Conservation (phyloP, 1,140 invertebrate genomes). For the Proales similis region DNA sequence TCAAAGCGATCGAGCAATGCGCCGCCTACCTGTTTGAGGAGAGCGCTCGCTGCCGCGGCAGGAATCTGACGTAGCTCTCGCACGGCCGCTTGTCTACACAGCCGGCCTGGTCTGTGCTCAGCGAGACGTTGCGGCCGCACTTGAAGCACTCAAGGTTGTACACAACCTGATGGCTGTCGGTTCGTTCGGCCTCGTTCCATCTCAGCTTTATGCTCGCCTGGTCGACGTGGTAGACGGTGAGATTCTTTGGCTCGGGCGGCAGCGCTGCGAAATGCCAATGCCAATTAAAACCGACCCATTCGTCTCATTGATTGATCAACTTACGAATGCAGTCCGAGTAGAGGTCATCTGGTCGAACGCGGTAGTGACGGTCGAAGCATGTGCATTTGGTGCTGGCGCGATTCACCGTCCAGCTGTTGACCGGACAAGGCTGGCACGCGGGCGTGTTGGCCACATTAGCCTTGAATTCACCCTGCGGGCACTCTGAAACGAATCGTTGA, state of each 20-base stretch:
- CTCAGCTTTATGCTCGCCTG: conserved; percentile 11
- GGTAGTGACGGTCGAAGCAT: conserved; percentile 25
- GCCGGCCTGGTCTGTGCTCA: too few species aligned
- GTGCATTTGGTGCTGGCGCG: neutral
- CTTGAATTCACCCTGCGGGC: conserved; percentile 26
- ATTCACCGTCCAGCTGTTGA: conserved; percentile 9
- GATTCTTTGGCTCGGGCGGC: conserved; percentile 32
- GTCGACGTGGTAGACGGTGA: conserved; percentile 20
- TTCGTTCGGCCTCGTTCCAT: conserved; percentile 22
- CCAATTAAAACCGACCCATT: neutral
- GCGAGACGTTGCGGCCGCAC: neutral
- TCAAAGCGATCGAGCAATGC: conserved; percentile 17
- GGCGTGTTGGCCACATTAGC: neutral
- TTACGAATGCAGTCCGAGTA: conserved; percentile 19
- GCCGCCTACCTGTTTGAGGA: conserved; percentile 6
- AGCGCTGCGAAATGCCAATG: neutral
- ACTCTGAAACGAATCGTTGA: conserved; percentile 2
- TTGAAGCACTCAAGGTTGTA: conserved; percentile 32
- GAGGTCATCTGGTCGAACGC: neutral
- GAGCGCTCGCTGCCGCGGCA: too few species aligned
- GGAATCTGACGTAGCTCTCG: too few species aligned
- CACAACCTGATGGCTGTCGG: conserved; percentile 24
- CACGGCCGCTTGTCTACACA: too few species aligned
- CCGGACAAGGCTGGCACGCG: conserved; percentile 9
- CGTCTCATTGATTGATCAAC: neutral